Base-by-base conservation (phyloP, 2,888 invertebrate genomes). In the Gastrophysa polygoni region DNA sequence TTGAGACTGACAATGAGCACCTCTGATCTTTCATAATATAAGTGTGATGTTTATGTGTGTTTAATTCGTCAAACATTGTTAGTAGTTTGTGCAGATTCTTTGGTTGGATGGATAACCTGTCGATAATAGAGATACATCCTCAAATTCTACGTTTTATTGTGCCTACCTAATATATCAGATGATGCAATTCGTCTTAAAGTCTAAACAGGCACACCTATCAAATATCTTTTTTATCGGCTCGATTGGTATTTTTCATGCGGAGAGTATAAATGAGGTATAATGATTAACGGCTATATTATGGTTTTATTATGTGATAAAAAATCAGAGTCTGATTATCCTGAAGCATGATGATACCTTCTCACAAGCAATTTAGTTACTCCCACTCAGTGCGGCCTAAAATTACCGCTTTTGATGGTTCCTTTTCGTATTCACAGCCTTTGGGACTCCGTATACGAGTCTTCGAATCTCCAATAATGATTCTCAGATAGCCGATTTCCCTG, bases 241-340 rank as follows among this genome's bases (percentile, higher is more conserved):
- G 11, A 38, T 38, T 38, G 38, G 38, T 14, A 38, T 38, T 38
- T 38, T 38, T 38, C 38, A 14, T 38, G 14, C 38, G 38, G 3
- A n/a, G 38, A 38, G 38, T 11, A 43, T 54, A 21, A 54, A 43
- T 43, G 54, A 54, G 44, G 16, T 43, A 24, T 43, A 28, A 20
- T 43, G 54, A 54, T 54, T 54, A 16, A 44, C 1, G 43, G 43
- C 24, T n/a, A 17, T 54, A 38, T 54, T 54, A 54, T 34, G 54
- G 43, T 43, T 54, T 54, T 43, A 54, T 54, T 54, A 54, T 43
- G 54, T 29, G 24, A 54, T 54, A 43, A 54, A 52, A 54, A 54
- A 54, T 17, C 51, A 54, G 43, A 24, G 24, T 17, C 38, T 54
- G 54, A 54, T 54, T 44, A 54, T 43, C 54, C 43, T 52, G 54